Evolutionary conservation across 2,113 vertebrate species (phyloP).

Genomic region (Otus sunia): DNA sequence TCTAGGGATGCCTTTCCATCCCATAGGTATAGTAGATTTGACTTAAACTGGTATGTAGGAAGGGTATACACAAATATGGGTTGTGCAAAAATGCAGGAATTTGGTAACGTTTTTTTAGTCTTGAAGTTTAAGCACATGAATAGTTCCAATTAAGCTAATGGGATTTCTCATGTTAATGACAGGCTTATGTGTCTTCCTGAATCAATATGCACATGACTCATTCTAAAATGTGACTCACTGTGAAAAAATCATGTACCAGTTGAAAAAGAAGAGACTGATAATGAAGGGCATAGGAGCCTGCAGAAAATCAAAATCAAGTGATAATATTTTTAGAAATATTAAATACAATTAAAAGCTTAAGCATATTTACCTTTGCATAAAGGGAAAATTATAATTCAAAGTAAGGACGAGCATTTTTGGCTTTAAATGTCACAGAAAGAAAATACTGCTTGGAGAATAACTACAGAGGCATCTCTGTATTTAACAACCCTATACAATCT

Average conservation of each 20-base stretch:
- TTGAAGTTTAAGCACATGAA: background rate
- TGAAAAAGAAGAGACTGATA: conserved; percentile 1
- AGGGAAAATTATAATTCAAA: background rate
- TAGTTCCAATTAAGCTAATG: conserved; percentile 17
- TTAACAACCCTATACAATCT: background rate
- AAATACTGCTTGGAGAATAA: background rate
- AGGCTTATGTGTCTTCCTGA: background rate
- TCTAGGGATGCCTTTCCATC: background rate
- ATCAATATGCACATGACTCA: conserved; percentile 50
- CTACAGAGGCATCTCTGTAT: background rate
- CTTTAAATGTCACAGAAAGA: background rate
- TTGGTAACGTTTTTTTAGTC: background rate
- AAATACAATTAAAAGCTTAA: background rate
- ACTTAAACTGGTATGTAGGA: background rate
- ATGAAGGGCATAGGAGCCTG: background rate
- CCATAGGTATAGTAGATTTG: background rate
- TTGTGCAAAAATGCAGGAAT: background rate
- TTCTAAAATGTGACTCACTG: conserved; percentile 42
- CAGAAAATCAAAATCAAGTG: background rate
- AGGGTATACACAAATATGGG: background rate
- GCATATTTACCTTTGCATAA: background rate
- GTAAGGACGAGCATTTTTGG: background rate
- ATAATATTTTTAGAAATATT: background rate
- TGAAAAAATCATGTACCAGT: background rate
- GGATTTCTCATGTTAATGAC: conserved; percentile 32